Evolutionary conservation across 2,113 vertebrate species (phyloP).

Genomic region (Mustelus asterias): DNA sequence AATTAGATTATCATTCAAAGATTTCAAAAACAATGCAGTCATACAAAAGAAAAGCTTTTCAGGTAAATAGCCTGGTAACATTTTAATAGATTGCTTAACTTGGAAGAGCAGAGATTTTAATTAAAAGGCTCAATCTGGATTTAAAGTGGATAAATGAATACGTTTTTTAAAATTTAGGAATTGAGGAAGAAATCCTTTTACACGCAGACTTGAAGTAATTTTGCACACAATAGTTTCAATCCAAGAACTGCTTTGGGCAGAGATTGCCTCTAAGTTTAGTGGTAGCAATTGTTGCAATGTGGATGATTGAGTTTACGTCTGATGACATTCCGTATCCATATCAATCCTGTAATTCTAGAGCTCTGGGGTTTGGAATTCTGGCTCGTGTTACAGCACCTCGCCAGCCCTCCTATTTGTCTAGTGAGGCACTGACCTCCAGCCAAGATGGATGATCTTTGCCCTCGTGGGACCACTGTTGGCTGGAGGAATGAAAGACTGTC

Average conservation of each 20-base stretch:
- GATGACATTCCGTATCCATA: not conserved
- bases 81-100: not conserved
- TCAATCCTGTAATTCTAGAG: not conserved
- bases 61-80: not conserved
- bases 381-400: not conserved
- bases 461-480: not conserved
- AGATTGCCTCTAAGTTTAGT: not conserved
- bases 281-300: not conserved
- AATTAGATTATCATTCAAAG: not conserved
- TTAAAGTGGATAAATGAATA: not conserved
- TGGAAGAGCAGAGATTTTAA: not conserved
- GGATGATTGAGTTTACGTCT: not conserved
- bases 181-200: not conserved
- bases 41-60: not conserved
- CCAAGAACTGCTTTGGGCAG: not conserved
- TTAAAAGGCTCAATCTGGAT: not conserved
- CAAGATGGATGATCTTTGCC: not conserved
- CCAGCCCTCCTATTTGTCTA: not conserved
- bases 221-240: not conserved
- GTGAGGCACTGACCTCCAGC: not conserved
- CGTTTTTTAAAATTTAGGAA: not conserved
- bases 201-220: not conserved
- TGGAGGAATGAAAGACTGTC: not conserved
- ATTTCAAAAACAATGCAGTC: not conserved
- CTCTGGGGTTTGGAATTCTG: not conserved